phyloP scores from a whole-genome alignment of 2,888 invertebrate species.

The Coelopa pilipes region DNA sequence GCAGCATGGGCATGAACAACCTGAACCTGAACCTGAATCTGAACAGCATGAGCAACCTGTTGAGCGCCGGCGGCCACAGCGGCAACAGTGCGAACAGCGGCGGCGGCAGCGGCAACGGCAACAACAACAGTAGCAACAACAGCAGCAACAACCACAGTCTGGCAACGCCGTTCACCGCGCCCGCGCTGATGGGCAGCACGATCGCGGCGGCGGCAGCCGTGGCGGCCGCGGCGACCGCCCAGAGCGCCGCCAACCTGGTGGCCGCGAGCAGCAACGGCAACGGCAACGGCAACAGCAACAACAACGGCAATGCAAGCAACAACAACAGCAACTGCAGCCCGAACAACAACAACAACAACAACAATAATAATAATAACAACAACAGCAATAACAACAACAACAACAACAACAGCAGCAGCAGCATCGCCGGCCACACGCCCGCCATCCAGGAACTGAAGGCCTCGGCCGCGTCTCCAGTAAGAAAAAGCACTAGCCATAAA shows the following conservation, averaged over 20 bases:
- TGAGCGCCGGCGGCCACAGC: too few relatives aligned
- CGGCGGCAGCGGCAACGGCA: constrained; percentile 45
- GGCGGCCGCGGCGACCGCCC: constrained; percentile 42
- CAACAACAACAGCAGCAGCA: constrained; percentile 38
- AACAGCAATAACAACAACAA: constrained; percentile 10
- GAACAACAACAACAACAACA: constrained; percentile 46
- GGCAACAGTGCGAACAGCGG: constrained; percentile 47
- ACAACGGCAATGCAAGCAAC: constrained; percentile 47
- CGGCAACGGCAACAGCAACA: constrained; percentile 42
- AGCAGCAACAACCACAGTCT: constrained; percentile 32
- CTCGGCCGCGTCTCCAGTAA: constrained; percentile 67
- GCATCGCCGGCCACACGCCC: constrained; percentile 52
- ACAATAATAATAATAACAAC: constrained; percentile 43
- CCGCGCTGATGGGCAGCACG: constrained; percentile 47
- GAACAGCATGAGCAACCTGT: too few relatives aligned
- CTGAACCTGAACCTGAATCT: constrained; percentile 36
- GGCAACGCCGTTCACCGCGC: constrained; percentile 51
- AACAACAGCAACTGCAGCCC: constrained; percentile 48
- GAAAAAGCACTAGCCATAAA: constrained; percentile 61
- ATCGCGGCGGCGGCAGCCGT: constrained; percentile 50
- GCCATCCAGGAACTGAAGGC: constrained; percentile 67
- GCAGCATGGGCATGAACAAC: constrained; percentile 24
- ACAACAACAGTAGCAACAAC: constrained; percentile 41
- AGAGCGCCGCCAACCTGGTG: constrained; percentile 36
- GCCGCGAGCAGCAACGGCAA: constrained; percentile 36